Conservation (phyloP, 2,797 vertebrate genomes). For the Rallus crepitans region DNA sequence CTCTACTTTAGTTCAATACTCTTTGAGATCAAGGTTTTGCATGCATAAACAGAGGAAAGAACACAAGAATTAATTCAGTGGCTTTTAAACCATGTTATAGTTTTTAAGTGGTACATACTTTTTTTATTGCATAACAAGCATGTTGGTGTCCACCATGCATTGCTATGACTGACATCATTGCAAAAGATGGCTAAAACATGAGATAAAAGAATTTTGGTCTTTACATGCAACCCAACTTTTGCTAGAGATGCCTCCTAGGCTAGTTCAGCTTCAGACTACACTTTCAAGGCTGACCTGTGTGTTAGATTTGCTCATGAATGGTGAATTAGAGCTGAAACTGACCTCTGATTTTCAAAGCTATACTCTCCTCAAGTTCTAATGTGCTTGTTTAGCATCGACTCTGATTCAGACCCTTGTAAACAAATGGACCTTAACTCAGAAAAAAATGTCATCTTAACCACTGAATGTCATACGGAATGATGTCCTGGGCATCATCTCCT, state of each 20-base stretch:
- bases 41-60: background rate
- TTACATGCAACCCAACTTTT: background rate
- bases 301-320: background rate
- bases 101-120: background rate
- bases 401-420: background rate
- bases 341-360: background rate
- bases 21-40: background rate
- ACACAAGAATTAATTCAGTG: background rate
- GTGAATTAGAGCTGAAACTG: background rate
- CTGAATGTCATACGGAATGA: background rate
- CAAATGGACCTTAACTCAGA: background rate
- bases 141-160: background rate
- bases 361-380: rapidly evolving
- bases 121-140: background rate
- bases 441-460: background rate
- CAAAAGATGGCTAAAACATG: background rate
- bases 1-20: background rate
- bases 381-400: background rate
- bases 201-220: background rate
- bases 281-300: background rate
- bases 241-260: background rate
- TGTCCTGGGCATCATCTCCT: background rate
- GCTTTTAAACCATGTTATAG: background rate
- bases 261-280: background rate
- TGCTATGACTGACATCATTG: background rate